Percentiles rank a stretch among this genome's conserved stretches.
Conservation (phyloP, 2,113 vertebrate species). For the Sebastes fasciatus region DNA sequence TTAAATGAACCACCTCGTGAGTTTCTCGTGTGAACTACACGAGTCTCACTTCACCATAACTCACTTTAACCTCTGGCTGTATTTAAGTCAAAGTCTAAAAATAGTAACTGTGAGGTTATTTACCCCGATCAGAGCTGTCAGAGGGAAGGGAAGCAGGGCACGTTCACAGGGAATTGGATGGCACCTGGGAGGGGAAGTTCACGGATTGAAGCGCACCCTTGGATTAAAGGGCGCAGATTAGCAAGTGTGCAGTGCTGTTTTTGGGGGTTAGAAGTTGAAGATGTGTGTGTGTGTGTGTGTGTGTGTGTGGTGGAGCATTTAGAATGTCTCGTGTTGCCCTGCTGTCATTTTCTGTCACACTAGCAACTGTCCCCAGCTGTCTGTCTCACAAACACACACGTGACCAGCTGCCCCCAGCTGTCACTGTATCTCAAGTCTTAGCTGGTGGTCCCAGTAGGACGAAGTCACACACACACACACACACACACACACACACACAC, state of each 20-base stretch:
- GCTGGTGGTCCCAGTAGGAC: constrained; percentile 65
- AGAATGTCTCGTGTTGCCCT: constrained; percentile 48
- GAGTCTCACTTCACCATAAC: not conserved
- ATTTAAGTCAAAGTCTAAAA: constrained; percentile 14
- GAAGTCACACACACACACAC: constrained; percentile 7
- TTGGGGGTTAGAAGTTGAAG: not conserved
- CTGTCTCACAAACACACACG: constrained; percentile 10
- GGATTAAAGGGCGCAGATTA: constrained; percentile 63
- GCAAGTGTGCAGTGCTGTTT: constrained; percentile 19
- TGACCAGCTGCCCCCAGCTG: constrained; percentile 69
- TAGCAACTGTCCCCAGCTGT: constrained; percentile 52
- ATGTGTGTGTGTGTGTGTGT: constrained; percentile 23
- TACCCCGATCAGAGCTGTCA: constrained; percentile 37
- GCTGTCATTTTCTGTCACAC: constrained; percentile 59
- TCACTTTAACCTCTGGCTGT: constrained; percentile 9
- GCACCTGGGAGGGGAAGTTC: constrained; percentile 51
- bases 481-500: constrained; percentile 4
- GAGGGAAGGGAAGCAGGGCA: not conserved
- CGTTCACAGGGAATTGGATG: not conserved
- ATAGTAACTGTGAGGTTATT: constrained; percentile 16
- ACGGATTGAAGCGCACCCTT: constrained; percentile 26
- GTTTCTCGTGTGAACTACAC: too few relatives aligned
- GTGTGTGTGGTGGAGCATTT: constrained; percentile 9
- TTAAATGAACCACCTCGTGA: too few relatives aligned
- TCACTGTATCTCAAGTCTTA: constrained; percentile 50